Percentiles rank a stretch among this genome's conserved stretches.
These are phyloP conservation scores for Erynnis tages DNA, from an alignment of 2,888 invertebrate species.

Conservation along the genomic window DNA sequence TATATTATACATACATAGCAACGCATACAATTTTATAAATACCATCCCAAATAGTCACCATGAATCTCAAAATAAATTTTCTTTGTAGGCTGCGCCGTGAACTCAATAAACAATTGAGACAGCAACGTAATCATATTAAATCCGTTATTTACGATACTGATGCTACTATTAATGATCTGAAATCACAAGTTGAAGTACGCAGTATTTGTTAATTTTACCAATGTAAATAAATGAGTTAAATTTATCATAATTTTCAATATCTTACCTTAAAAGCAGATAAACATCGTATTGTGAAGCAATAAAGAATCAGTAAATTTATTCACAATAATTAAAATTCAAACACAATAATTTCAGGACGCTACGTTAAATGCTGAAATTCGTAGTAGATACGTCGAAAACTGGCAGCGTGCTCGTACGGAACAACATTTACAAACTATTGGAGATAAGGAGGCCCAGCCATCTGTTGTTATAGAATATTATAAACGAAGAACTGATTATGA, in stretches of 20 bases:
- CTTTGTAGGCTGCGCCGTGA: constrained; percentile 47
- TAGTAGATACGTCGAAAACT: constrained; percentile 53
- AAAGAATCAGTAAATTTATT: too few species aligned
- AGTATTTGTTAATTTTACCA: too few species aligned
- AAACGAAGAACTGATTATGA: constrained; percentile 56
- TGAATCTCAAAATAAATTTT: too few species aligned
- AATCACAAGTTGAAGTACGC: constrained; percentile 53
- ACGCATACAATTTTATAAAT: too few species aligned
- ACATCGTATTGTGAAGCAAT: too few species aligned
- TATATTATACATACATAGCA: too few species aligned
- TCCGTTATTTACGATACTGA: constrained; percentile 56
- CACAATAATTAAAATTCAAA: too few species aligned
- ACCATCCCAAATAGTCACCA: too few species aligned
- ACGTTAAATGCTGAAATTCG: constrained; percentile 45
- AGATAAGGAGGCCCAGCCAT: constrained; percentile 42
- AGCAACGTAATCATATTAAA: constrained; percentile 56
- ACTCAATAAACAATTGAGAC: constrained; percentile 50
- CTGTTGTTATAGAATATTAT: constrained; percentile 44
- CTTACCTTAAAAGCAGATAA: too few species aligned
- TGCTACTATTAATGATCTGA: constrained; percentile 46
- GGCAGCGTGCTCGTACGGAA: constrained; percentile 62
- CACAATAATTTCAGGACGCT: constrained; percentile 50
- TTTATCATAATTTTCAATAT: too few species aligned
- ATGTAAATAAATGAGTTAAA: too few species aligned
- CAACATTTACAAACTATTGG: constrained; percentile 49